Conservation (phyloP, 2,888 invertebrate genomes). For the Parnassius orleans region DNA sequence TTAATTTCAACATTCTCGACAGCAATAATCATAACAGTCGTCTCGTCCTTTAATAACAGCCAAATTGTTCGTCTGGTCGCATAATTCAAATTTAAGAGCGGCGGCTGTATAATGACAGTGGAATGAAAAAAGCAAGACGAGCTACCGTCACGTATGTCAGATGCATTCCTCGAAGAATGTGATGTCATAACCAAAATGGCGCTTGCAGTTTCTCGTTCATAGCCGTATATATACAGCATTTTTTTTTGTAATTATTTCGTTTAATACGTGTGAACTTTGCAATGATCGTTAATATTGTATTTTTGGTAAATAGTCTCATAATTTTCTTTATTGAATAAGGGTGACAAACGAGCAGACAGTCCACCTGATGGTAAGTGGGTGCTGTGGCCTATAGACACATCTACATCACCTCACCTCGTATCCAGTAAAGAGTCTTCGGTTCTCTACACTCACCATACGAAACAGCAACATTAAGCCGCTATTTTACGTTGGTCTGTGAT, state of each 20-base stretch:
- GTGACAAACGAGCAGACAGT: no score
- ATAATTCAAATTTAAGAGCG: constrained; percentile 51
- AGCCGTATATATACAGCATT: constrained; percentile 1
- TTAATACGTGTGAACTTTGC: not conserved
- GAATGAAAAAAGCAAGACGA: constrained; percentile 37
- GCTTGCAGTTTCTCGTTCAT: constrained; percentile 26
- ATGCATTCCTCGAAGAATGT: constrained; percentile 35
- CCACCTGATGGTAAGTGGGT: no score
- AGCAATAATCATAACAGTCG: constrained; percentile 40
- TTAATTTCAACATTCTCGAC: constrained; percentile 24
- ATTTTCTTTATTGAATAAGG: no score
- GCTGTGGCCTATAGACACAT: no score
- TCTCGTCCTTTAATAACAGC: constrained; percentile 38
- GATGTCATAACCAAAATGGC: constrained; percentile 25
- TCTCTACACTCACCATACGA: no score
- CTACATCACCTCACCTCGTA: no score
- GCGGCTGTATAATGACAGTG: constrained; percentile 47
- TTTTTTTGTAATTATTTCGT: constrained; percentile 4
- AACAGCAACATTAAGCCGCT: no score
- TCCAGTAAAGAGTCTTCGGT: no score
- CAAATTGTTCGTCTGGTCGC: constrained; percentile 37
- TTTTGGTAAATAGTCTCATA: no score
- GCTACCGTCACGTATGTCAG: constrained; percentile 30
- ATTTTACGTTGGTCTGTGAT: no score
- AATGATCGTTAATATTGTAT: no score